Conservation (phyloP, 2,888 invertebrate genomes). For the Syritta pipiens region DNA sequence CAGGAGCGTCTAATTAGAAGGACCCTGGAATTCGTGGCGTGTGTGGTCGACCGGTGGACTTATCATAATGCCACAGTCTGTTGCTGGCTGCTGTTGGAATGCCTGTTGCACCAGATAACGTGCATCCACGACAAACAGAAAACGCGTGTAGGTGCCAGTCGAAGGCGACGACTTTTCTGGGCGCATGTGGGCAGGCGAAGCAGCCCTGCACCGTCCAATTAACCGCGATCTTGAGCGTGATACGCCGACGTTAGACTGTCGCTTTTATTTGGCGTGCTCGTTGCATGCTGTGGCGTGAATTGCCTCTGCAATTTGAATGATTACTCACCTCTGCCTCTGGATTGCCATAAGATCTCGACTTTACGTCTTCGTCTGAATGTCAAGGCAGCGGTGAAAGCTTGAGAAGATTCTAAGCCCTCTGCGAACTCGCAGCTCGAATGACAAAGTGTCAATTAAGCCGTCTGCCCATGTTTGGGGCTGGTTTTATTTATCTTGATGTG, state of each 20-base stretch:
- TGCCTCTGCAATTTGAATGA: conserved; percentile 30
- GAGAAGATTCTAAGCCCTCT: neutral
- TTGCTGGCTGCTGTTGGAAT: too few species aligned
- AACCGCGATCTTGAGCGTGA: conserved; percentile 42
- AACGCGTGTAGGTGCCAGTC: conserved; percentile 18
- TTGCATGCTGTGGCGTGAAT: conserved; percentile 33
- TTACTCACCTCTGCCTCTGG: conserved; percentile 30
- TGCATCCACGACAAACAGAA: neutral
- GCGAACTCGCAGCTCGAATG: neutral
- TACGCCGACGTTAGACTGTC: conserved; percentile 39
- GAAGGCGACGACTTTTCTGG: conserved; percentile 10
- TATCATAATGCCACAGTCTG: neutral
- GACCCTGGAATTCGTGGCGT: neutral
- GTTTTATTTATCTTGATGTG: conserved; percentile 48
- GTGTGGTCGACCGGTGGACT: conserved; percentile 9
- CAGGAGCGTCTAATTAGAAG: conserved; percentile 19
- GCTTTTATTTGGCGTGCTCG: conserved; percentile 17
- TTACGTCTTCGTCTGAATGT: neutral
- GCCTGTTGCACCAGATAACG: neutral
- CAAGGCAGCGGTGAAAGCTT: neutral
- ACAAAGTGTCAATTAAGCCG: conserved; percentile 11
- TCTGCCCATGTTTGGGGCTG: conserved; percentile 17
- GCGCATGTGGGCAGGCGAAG: conserved; percentile 23
- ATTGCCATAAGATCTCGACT: neutral
- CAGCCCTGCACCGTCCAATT: conserved; percentile 43